Conservation (phyloP, 1,140 invertebrate species). For the Platyscapa corneri region DNA sequence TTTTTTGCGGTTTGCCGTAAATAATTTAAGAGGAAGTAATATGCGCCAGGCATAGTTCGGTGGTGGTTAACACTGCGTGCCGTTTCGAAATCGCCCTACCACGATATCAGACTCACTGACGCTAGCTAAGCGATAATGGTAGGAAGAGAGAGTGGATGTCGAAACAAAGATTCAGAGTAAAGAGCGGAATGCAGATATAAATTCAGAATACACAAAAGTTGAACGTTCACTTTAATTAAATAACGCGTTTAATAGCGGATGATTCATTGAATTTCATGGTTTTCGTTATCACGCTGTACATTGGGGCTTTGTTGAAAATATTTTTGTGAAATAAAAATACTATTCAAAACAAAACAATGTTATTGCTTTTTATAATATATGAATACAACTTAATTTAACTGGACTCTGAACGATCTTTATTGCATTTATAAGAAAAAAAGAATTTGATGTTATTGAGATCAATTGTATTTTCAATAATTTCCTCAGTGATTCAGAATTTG, state of each 20-base stretch:
- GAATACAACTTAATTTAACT: no score
- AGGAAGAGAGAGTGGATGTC: no score
- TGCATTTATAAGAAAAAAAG: no score
- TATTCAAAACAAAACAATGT: no score
- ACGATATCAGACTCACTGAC: no score
- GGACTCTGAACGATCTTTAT: no score
- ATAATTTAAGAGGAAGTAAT: conserved; percentile 71
- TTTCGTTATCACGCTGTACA: neutral
- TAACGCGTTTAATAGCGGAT: neutral
- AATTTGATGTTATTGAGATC: no score
- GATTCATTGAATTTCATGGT: neutral
- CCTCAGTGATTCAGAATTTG: no score
- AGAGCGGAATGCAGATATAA: neutral
- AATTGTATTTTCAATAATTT: no score
- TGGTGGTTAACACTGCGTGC: neutral
- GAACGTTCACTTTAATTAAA: neutral
- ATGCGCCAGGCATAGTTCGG: conserved; percentile 48
- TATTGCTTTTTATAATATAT: no score
- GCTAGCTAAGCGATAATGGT: neutral
- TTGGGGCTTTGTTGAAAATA: no score
- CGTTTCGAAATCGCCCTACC: neutral
- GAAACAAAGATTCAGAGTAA: conserved; percentile 21
- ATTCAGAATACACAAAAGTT: neutral
- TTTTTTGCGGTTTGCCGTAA: conserved; percentile 71
- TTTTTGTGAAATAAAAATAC: no score